A percentile compares a stretch with the other conserved stretches of the same genome.
Conservation (phyloP, 1,140 invertebrate genomes). For the Ditylenchus dipsaci region DNA sequence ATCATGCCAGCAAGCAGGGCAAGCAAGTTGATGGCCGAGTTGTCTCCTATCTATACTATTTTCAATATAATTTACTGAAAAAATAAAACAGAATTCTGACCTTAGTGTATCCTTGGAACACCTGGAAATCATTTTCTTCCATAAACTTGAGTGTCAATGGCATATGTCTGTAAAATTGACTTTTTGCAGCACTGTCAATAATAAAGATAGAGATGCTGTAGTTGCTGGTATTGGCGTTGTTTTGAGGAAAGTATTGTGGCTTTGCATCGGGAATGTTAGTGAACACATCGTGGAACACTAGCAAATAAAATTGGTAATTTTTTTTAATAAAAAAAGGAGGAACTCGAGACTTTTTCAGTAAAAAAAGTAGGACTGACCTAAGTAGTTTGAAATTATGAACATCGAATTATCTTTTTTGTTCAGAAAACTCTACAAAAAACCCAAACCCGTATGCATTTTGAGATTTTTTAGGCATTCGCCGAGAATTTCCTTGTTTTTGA, state of each 20-base stretch:
- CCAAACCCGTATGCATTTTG: too few species aligned
- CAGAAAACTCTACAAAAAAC: too few species aligned
- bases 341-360: too few species aligned
- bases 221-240: not conserved
- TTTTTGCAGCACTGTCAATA: slow-evolving; percentile 44
- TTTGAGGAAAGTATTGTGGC: slow-evolving; percentile 15
- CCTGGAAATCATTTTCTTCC: slow-evolving; percentile 38
- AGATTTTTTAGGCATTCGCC: too few species aligned
- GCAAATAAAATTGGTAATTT: not conserved
- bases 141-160: slow-evolving; percentile 49
- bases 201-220: slow-evolving; percentile 31
- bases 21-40: slow-evolving; percentile 50
- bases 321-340: not conserved
- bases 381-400: too few species aligned
- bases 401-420: too few species aligned
- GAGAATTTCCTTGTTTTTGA: too few species aligned
- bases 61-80: not conserved
- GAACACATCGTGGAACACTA: slow-evolving; percentile 34
- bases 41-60: slow-evolving; percentile 48
- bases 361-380: too few species aligned
- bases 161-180: slow-evolving; percentile 50
- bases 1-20: slow-evolving; percentile 38
- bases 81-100: slow-evolving; percentile 19
- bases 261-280: slow-evolving; percentile 18
- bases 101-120: slow-evolving; percentile 49